phyloP scores from a whole-genome alignment of 2,888 invertebrate genomes.

The Sinopyrophorus schimmeli region DNA sequence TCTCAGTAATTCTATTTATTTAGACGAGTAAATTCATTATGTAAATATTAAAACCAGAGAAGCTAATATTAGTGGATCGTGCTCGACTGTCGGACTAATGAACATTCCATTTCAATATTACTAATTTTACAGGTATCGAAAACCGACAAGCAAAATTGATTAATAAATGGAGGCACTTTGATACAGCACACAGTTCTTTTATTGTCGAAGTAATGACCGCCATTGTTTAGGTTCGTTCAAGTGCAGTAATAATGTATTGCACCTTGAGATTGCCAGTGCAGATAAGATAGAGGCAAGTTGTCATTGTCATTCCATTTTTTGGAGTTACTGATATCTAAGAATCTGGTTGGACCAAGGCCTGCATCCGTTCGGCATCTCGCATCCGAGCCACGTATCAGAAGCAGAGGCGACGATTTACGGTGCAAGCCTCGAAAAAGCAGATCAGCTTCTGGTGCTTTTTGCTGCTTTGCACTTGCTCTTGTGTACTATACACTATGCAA shows the following conservation, averaged over 20 bases:
- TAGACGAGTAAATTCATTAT: too few relatives aligned
- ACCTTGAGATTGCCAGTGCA: slow-evolving; percentile 1
- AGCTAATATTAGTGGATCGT: too few relatives aligned
- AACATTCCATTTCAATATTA: too few relatives aligned
- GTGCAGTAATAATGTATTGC: slow-evolving; percentile 5
- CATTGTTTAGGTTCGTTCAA: slow-evolving; percentile 4
- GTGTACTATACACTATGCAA: too few relatives aligned
- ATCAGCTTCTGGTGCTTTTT: too few relatives aligned
- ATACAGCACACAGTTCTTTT: slow-evolving; percentile 1
- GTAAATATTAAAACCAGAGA: too few relatives aligned
- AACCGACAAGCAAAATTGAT: neutral
- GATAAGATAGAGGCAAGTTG: slow-evolving; percentile 10
- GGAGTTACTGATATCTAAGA: slow-evolving; percentile 8
- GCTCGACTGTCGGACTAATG: too few relatives aligned
- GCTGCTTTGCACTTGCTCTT: too few relatives aligned
- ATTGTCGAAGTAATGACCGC: neutral
- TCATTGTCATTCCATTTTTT: slow-evolving; percentile 22
- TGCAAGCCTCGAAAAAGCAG: slow-evolving; percentile 23
- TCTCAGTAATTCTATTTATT: too few relatives aligned
- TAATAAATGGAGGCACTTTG: neutral
- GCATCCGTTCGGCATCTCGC: slow-evolving; percentile 12
- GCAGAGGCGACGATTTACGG: slow-evolving; percentile 23
- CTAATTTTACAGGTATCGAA: too few relatives aligned
- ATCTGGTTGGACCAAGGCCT: slow-evolving; percentile 18
- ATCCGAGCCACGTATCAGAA: slow-evolving; percentile 21